Evolutionary conservation across 2,113 vertebrate genomes (phyloP), one percentile per base, ranked within the genome.

Genomic region (Oryzias melastigma): DNA sequence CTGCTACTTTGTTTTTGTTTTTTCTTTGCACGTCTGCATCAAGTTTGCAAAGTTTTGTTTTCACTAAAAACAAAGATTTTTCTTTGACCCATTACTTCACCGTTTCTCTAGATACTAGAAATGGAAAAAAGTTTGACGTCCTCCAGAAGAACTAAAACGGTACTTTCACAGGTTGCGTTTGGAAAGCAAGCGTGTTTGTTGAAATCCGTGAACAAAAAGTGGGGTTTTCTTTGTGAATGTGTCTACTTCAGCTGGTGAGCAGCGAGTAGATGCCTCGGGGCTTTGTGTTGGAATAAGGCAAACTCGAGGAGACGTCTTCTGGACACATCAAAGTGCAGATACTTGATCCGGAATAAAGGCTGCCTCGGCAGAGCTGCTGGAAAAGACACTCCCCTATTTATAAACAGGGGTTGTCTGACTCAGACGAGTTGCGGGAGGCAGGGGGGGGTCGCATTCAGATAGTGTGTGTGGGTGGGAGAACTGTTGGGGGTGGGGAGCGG

Each of bases 381-480:
- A 85, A 77, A 78, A 86, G 78, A 85, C 81, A 73, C 83, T 78
- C 87, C 79, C 85, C 88, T 90, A 89, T 91, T 90, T 91, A 88
- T 90, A 89, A 89, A 85, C 82, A 55, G 69, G 57, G 63, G 60
- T 58, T 69, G 76, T 84, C 78, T 74, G 77, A 85, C 64, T 24
- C 45, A 78, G 71, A 73, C 42, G 49, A 62, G 68, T 57, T 73
- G 80, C 68, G 74, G 67, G 49, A 70, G 56, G 81, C 16, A n/a
- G 7, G 45, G 17, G 45, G 46, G 71, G 81, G 72, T 68, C 69
- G n/a, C 70, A 68, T 70, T 7, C 43, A 54, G 71, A 7, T 57
- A 44, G 65, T 20, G 50, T 53, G 60, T 25, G 41, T 52, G 35
- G 58, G 12, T 40, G 24, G 56, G 45, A 6, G 60, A 51, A 47